A percentile compares a stretch with the other conserved stretches of the same genome.
phyloP scores from a whole-genome alignment of 1,140 invertebrate genomes.

The Halesus radiatus region DNA sequence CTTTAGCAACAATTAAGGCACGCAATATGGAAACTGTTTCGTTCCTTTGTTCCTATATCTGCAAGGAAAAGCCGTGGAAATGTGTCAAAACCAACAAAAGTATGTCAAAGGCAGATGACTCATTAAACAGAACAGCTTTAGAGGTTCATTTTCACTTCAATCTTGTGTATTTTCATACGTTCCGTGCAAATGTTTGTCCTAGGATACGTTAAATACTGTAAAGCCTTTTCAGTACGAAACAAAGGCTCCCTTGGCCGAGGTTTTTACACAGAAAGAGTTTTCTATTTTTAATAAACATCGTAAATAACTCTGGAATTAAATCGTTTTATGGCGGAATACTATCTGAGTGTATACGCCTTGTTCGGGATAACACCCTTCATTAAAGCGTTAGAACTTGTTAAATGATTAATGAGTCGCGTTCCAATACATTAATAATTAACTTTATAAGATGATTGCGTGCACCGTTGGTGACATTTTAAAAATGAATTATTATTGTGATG shows the following conservation, averaged over 20 bases:
- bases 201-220: not conserved
- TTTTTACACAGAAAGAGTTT: not conserved
- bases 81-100: not conserved
- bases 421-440: not conserved
- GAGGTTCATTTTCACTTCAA: conserved; percentile 37
- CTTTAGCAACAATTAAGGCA: not conserved
- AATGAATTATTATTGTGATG: not conserved
- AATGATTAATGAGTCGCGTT: not conserved
- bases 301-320: conserved; percentile 1
- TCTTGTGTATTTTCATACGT: not conserved
- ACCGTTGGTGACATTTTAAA: not conserved
- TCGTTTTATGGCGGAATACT: conserved; percentile 7
- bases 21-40: not conserved
- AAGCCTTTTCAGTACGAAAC: not conserved
- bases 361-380: not conserved
- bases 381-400: no score
- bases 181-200: not conserved
- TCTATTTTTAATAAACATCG: conserved; percentile 11
- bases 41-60: not conserved
- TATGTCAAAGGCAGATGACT: conserved; percentile 41
- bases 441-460: not conserved
- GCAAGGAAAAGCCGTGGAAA: not conserved
- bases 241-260: not conserved
- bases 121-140: not conserved
- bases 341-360: conserved; percentile 14